These are phyloP conservation scores for Hassar affinis DNA, from an alignment of 2,113 vertebrate species.

Conservation along the genomic window DNA sequence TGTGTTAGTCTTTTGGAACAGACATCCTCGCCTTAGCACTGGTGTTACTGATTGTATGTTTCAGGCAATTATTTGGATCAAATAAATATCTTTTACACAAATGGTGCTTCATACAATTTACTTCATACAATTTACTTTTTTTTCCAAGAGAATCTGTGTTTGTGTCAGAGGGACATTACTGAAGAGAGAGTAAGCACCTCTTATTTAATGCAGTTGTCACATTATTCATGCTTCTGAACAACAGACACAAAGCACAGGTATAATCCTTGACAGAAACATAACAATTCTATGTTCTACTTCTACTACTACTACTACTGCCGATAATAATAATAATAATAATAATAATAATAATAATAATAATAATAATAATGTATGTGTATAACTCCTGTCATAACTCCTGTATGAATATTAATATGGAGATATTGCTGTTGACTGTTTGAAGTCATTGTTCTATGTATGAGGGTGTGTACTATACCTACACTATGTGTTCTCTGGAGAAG, in stretches of 20 bases:
- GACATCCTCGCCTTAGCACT: not conserved
- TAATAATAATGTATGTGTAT: not conserved
- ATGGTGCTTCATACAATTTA: not conserved
- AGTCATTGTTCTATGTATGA: conserved; percentile 35
- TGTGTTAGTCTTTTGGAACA: not conserved
- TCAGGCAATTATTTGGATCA: not conserved
- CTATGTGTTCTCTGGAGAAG: conserved; percentile 10
- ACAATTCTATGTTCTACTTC: not conserved
- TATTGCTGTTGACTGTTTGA: conserved; percentile 13
- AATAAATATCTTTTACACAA: not conserved
- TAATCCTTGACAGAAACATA: not conserved
- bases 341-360: not conserved
- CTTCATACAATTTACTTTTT: not conserved
- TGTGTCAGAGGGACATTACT: not conserved
- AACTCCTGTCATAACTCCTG: too few relatives aligned
- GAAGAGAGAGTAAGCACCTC: not conserved
- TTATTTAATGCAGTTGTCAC: conserved; percentile 1
- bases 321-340: too few relatives aligned
- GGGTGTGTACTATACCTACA: conserved; percentile 12
- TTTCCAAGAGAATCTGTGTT: not conserved
- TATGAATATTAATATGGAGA: not conserved
- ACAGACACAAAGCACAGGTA: not conserved
- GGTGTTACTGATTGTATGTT: not conserved
- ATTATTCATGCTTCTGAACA: conserved; percentile 6
- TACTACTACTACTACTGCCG: not conserved